Conservation (phyloP, 2,113 vertebrate genomes). For the Sisor rabdophorus region DNA sequence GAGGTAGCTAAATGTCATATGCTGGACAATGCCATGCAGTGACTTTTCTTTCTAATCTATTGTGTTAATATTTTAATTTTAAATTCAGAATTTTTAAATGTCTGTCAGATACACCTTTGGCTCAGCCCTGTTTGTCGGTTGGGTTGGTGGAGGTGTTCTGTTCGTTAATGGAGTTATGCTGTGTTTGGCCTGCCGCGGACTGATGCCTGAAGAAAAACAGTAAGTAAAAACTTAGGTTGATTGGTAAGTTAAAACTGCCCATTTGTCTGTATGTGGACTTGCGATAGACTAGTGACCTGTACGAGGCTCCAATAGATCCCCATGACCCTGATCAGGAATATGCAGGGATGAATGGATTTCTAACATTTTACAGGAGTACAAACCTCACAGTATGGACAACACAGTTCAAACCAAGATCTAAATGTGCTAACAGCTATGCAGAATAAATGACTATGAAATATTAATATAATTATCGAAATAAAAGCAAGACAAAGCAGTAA, state of each 20-base stretch:
- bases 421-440: not conserved
- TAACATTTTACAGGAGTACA: conserved; percentile 44
- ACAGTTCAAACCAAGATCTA: conserved; percentile 74
- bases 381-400: conserved; percentile 70
- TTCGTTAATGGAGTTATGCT: conserved; percentile 80
- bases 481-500: not conserved
- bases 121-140: conserved; percentile 84
- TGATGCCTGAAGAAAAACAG: conserved; percentile 70
- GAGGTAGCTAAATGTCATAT: conserved; percentile 45
- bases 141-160: conserved; percentile 81
- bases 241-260: too few species aligned
- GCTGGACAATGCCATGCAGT: not conserved
- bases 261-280: too few species aligned
- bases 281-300: too few species aligned
- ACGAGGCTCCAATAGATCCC: too few species aligned
- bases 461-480: not conserved
- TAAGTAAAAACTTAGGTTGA: conserved; percentile 13
- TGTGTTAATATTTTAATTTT: not conserved
- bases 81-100: not conserved
- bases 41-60: not conserved
- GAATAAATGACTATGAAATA: not conserved
- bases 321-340: too few species aligned
- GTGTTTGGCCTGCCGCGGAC: conserved; percentile 83
- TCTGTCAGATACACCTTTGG: conserved; percentile 84
- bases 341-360: too few species aligned